phyloP scores from a whole-genome alignment of 2,888 invertebrate genomes.

The Perizoma flavofasciatum region DNA sequence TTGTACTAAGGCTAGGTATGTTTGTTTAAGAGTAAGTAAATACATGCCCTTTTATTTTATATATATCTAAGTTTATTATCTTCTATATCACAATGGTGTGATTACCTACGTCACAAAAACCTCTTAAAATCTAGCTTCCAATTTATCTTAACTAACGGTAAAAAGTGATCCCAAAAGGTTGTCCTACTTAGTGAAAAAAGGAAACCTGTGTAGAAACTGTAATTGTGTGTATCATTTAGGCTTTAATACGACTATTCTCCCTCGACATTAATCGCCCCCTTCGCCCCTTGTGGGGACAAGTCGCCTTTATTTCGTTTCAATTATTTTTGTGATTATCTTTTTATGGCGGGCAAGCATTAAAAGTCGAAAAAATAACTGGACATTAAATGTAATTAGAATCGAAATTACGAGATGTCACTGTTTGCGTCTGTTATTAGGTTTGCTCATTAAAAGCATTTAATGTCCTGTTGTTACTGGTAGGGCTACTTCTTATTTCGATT shows the following conservation, averaged over 20 bases:
- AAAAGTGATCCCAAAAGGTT: neutral
- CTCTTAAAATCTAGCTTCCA: too few species aligned
- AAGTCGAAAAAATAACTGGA: conserved; percentile 81
- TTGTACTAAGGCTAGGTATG: too few species aligned
- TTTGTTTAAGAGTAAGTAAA: too few species aligned
- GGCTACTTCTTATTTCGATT: conserved; percentile 1
- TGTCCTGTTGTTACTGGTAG: conserved; percentile 16
- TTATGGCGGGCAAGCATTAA: conserved; percentile 80
- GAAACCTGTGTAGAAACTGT: conserved; percentile 79
- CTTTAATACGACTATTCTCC: conserved; percentile 81
- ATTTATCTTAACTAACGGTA: too few species aligned
- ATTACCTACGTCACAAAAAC: too few species aligned
- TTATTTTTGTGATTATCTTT: conserved; percentile 84
- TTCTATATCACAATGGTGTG: too few species aligned
- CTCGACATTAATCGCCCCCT: conserved; percentile 67
- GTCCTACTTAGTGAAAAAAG: conserved; percentile 51
- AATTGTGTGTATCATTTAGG: conserved; percentile 84
- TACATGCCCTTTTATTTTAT: too few species aligned
- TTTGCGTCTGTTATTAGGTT: conserved; percentile 53
- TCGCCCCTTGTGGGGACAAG: conserved; percentile 47
- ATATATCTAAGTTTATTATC: too few species aligned
- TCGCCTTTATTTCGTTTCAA: conserved; percentile 82
- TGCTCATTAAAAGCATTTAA: conserved; percentile 44
- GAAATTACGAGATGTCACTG: conserved; percentile 78
- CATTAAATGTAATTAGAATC: conserved; percentile 81